Evolutionary conservation across 2,888 invertebrate genomes (phyloP).

Genomic region (Chrysolina oricalcia): DNA sequence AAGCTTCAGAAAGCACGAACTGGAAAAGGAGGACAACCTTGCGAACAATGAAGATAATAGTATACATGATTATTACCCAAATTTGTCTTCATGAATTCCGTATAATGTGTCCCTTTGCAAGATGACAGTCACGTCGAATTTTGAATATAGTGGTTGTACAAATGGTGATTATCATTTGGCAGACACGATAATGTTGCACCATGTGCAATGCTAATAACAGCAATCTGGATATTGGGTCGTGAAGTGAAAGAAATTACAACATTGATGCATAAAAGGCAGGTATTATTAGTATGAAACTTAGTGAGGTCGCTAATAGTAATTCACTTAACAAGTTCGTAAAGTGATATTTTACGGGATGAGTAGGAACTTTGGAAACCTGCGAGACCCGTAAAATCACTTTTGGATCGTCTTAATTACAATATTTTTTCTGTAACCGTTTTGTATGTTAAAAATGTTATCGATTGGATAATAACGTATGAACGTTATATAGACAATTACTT

Average conservation of each 20-base stretch:
- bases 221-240: constrained; percentile 5
- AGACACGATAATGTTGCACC: constrained; percentile 31
- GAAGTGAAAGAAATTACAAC: constrained; percentile 12
- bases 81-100: constrained; percentile 28
- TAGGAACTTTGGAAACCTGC: no score
- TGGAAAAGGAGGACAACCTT: constrained; percentile 8
- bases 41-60: constrained; percentile 29
- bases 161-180: constrained; percentile 27
- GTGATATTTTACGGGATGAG: no score
- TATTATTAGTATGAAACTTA: not conserved
- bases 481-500: no score
- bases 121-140: constrained; percentile 38
- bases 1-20: constrained; percentile 29
- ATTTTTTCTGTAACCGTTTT: no score
- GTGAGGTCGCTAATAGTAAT: no score
- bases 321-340: no score
- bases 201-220: constrained; percentile 18
- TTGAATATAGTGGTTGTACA: constrained; percentile 24
- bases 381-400: no score
- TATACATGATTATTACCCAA: constrained; percentile 28
- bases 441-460: no score
- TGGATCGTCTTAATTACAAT: no score
- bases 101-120: constrained; percentile 36
- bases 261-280: not conserved
- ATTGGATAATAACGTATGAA: no score